These are phyloP conservation scores for Tinea trinotella DNA, from an alignment of 2,888 invertebrate species.

Conservation along the genomic window DNA sequence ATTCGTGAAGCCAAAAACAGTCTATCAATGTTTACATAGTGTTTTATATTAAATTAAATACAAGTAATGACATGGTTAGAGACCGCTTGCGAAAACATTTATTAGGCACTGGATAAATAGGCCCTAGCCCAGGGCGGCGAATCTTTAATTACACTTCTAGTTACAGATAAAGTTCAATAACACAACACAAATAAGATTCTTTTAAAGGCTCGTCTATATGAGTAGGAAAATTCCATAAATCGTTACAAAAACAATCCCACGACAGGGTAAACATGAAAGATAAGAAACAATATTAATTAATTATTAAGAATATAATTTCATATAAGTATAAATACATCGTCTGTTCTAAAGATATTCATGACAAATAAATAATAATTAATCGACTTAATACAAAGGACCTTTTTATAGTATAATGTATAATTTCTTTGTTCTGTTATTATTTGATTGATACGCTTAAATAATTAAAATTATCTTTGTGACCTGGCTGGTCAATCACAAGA, in stretches of 20 bases:
- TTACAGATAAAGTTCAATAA: too few species aligned
- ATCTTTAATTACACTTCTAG: too few species aligned
- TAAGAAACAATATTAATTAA: slow-evolving; percentile 1
- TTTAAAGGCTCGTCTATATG: too few species aligned
- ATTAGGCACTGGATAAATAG: too few species aligned
- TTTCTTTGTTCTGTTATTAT: background rate
- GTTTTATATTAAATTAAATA: too few species aligned
- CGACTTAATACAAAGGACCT: background rate
- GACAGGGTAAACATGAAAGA: background rate
- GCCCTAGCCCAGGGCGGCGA: too few species aligned
- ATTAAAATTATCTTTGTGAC: background rate
- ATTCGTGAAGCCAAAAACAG: too few species aligned
- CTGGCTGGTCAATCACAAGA: background rate
- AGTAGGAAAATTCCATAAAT: slow-evolving; percentile 3
- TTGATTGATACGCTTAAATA: background rate
- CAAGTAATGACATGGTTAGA: too few species aligned
- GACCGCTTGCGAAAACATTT: too few species aligned
- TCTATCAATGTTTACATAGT: too few species aligned
- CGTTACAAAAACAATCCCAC: background rate
- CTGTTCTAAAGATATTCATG: background rate
- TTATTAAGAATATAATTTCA: background rate
- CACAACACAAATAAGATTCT: too few species aligned
- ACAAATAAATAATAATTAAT: background rate
- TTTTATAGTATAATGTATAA: background rate
- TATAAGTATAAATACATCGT: background rate